A percentile compares a stretch with the other conserved stretches of the same genome.
Evolutionary conservation across 2,888 invertebrate species (phyloP).

Genomic region (Tridacna crocea): DNA sequence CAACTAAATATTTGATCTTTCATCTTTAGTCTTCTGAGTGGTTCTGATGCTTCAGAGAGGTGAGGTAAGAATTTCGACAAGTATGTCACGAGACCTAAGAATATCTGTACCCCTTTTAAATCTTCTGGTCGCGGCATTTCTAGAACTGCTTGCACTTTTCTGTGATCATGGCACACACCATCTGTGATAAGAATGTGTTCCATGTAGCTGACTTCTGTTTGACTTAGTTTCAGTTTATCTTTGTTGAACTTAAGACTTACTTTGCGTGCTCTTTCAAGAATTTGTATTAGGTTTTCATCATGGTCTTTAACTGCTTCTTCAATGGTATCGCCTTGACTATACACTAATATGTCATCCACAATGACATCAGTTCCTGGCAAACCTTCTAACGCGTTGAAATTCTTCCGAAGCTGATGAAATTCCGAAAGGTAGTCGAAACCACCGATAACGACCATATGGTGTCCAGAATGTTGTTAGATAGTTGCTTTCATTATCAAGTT

Average conservation of each 20-base stretch:
- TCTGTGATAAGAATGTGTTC: slow-evolving; percentile 56
- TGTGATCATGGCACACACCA: slow-evolving; percentile 48
- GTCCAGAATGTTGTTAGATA: slow-evolving; percentile 64
- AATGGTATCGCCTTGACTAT: slow-evolving; percentile 45
- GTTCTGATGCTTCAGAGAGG: slow-evolving; percentile 55
- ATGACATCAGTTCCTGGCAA: slow-evolving; percentile 55
- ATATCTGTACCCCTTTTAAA: slow-evolving; percentile 35
- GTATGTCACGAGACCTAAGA: slow-evolving; percentile 61
- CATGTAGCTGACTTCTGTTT: slow-evolving; percentile 48
- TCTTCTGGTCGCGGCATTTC: slow-evolving; percentile 56
- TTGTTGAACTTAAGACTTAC: slow-evolving; percentile 42
- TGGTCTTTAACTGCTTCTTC: slow-evolving; percentile 52
- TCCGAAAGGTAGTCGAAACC: slow-evolving; percentile 64
- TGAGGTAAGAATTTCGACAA: slow-evolving; percentile 57
- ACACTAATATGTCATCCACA: slow-evolving; percentile 63
- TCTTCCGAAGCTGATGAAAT: slow-evolving; percentile 54
- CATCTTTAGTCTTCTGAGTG: slow-evolving; percentile 49
- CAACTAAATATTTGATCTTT: slow-evolving; percentile 50
- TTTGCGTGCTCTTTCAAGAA: slow-evolving; percentile 51
- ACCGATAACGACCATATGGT: slow-evolving; percentile 62
- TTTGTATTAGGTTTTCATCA: slow-evolving; percentile 40
- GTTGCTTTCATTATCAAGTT: slow-evolving; percentile 55
- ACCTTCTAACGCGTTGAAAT: slow-evolving; percentile 63
- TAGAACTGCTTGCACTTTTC: slow-evolving; percentile 52
- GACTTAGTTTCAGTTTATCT: slow-evolving; percentile 52